Conservation (phyloP, 1,140 invertebrate genomes). For the Heterodera carotae region DNA sequence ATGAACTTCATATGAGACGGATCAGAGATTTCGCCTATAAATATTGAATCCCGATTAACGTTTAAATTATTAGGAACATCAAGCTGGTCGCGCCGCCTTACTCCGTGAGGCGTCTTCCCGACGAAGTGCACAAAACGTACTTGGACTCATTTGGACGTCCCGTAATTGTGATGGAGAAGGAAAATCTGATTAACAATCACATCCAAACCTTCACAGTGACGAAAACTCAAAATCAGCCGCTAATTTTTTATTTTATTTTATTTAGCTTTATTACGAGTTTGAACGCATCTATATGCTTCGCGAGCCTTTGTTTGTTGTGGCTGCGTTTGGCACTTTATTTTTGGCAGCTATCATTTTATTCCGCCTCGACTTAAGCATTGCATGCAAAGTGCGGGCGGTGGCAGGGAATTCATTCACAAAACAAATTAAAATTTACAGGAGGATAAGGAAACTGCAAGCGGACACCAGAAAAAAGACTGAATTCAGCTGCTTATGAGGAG, state of each 20-base stretch:
- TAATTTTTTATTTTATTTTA: conserved; percentile 44
- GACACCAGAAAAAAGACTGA: conserved; percentile 20
- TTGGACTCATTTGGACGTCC: conserved; percentile 89
- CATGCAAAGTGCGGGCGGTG: neutral
- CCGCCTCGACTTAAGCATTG: conserved; percentile 83
- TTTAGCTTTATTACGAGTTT: conserved; percentile 81
- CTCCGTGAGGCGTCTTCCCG: conserved; percentile 74
- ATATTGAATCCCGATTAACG: no score
- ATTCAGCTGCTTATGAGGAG: no score
- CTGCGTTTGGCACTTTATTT: conserved; percentile 87
- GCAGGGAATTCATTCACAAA: neutral
- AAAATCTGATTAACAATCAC: conserved; percentile 90
- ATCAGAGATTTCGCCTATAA: no score
- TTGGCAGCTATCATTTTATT: conserved; percentile 89
- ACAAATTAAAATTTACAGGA: neutral
- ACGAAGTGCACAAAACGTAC: conserved; percentile 86
- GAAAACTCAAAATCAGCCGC: conserved; percentile 8
- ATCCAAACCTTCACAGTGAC: conserved; percentile 80
- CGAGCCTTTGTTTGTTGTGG: conserved; percentile 84
- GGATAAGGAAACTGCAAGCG: neutral
- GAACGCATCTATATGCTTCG: conserved; percentile 80
- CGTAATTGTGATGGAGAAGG: conserved; percentile 81
- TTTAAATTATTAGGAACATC: conserved; percentile 71
- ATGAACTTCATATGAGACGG: neutral
- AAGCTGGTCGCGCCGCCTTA: conserved; percentile 84